Conservation (phyloP, 2,113 vertebrate genomes). For the Pipra filicauda region DNA sequence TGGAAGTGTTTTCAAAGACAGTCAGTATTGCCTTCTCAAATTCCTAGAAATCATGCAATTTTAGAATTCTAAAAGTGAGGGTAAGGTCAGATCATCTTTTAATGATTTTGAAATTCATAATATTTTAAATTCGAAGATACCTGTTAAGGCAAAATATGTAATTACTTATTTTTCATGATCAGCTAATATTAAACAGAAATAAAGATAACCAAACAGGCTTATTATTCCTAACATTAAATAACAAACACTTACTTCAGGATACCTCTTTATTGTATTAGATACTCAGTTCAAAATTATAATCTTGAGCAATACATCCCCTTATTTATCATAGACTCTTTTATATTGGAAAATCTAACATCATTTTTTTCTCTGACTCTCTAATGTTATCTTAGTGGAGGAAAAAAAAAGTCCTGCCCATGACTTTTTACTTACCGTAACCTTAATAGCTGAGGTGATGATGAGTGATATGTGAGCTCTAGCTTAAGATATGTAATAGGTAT, state of each 20-base stretch:
- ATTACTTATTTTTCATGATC: neutral
- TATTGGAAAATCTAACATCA: neutral
- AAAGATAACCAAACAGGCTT: neutral
- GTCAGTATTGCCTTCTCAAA: neutral
- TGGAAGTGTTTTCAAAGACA: neutral
- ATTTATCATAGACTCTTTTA: neutral
- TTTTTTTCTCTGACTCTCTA: neutral
- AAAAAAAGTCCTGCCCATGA: neutral
- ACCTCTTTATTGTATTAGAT: neutral
- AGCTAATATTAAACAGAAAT: neutral
- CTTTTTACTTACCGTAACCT: neutral
- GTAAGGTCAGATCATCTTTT: fast-evolving
- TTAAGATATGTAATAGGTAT: neutral
- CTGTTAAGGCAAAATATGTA: neutral
- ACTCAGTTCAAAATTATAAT: neutral
- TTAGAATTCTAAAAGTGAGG: neutral
- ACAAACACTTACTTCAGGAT: neutral
- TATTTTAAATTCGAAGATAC: neutral
- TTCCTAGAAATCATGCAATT: neutral
- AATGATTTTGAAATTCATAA: neutral
- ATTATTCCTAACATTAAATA: neutral
- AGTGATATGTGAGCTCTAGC: neutral
- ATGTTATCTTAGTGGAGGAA: neutral
- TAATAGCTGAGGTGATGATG: neutral
- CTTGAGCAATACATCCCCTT: neutral